Conservation (phyloP, 2,888 invertebrate species). For the Ophioninae sp. region DNA sequence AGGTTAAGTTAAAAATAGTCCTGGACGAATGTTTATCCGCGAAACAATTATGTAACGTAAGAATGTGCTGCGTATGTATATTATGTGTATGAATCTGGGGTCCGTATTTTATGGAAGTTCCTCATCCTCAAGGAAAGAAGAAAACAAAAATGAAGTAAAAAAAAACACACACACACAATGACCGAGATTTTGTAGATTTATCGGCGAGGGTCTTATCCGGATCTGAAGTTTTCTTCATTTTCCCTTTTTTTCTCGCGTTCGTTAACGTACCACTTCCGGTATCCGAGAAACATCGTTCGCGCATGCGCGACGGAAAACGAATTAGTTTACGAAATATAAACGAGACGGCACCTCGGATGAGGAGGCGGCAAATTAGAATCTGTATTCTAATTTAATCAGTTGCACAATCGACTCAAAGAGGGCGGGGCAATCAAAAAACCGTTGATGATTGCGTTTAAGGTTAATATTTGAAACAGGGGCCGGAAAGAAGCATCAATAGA, state of each 20-base stretch:
- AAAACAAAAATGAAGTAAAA: conserved; percentile 50
- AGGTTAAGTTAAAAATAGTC: conserved; percentile 58
- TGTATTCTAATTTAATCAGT: conserved; percentile 15
- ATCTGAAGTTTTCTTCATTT: conserved; percentile 70
- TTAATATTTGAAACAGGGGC: conserved; percentile 13
- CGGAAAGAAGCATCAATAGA: conserved; percentile 39
- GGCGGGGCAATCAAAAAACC: neutral
- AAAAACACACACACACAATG: conserved; percentile 63
- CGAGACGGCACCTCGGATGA: neutral
- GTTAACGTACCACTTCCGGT: conserved; percentile 30
- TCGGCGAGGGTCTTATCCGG: conserved; percentile 72
- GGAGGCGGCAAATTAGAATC: neutral
- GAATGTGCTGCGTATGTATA: conserved; percentile 70
- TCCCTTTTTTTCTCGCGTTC: conserved; percentile 28
- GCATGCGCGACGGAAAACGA: conserved; percentile 16
- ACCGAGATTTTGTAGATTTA: conserved; percentile 77
- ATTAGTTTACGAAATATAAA: conserved; percentile 7
- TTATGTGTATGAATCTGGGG: conserved; percentile 72
- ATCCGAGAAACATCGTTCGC: neutral
- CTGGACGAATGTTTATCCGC: conserved; percentile 66
- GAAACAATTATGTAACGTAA: conserved; percentile 66
- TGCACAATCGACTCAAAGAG: conserved; percentile 35
- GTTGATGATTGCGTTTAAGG: conserved; percentile 13
- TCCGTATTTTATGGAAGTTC: conserved; percentile 79
- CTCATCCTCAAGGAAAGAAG: conserved; percentile 75